phyloP scores from a whole-genome alignment of 2,888 invertebrate genomes.

The Ichneumoninae sp. region DNA sequence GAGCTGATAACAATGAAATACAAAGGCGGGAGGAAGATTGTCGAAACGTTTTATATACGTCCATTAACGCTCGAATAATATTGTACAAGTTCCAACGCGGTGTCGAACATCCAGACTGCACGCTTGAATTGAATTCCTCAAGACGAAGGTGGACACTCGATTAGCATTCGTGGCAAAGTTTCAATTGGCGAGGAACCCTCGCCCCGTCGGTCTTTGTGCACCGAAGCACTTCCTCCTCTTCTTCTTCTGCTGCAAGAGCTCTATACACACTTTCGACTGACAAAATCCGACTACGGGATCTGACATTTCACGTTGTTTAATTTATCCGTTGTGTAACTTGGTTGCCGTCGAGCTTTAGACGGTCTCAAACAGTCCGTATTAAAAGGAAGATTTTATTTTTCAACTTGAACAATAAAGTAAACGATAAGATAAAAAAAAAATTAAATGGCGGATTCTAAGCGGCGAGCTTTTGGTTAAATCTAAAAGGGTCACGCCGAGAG shows the following conservation, averaged over 20 bases:
- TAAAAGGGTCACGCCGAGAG: neutral
- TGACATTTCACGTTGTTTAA: constrained; percentile 68
- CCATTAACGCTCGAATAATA: constrained; percentile 50
- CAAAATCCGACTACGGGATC: constrained; percentile 66
- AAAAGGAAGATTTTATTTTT: constrained; percentile 32
- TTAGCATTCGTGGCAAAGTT: constrained; percentile 69
- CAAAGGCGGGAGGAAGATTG: constrained; percentile 23
- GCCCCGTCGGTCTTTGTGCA: constrained; percentile 45
- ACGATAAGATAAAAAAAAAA: neutral
- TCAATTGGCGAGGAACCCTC: constrained; percentile 67
- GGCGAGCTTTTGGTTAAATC: neutral
- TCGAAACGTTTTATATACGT: constrained; percentile 18
- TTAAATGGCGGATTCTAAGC: neutral
- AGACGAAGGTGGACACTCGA: constrained; percentile 63
- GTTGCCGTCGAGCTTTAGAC: constrained; percentile 8
- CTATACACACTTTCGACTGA: constrained; percentile 36
- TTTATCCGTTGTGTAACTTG: constrained; percentile 72
- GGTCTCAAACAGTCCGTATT: constrained; percentile 69
- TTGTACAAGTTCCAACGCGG: constrained; percentile 11
- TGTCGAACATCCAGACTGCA: constrained; percentile 22
- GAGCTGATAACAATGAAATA: constrained; percentile 1
- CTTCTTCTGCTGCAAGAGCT: constrained; percentile 47
- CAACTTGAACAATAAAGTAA: neutral
- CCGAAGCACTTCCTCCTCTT: constrained; percentile 27
- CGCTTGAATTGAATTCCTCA: constrained; percentile 62